phyloP scores from a whole-genome alignment of 2,113 vertebrate species.

The Leptocoma aspasia region DNA sequence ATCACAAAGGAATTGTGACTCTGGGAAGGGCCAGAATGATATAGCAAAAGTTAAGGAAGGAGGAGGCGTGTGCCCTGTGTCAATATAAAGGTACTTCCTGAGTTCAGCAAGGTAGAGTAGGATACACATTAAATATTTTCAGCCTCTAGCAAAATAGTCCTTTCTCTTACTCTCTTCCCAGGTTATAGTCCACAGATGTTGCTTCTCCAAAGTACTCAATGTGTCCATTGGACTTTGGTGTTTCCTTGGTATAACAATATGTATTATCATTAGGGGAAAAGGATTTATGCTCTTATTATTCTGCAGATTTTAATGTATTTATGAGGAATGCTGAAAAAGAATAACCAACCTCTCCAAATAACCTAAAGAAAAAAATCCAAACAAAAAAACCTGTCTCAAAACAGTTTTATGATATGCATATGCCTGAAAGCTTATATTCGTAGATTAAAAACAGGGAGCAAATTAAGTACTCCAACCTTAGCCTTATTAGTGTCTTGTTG shows the following conservation, averaged over 20 bases:
- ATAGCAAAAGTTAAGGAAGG: neutral
- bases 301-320: neutral
- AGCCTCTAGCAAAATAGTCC: neutral
- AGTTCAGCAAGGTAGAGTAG: neutral
- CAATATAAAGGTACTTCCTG: neutral
- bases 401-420: neutral
- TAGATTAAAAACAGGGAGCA: neutral
- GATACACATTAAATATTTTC: neutral
- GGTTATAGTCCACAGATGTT: neutral
- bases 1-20: neutral
- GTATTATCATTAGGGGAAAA: neutral
- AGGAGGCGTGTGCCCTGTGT: neutral
- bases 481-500: neutral
- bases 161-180: neutral
- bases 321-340: neutral
- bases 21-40: neutral
- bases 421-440: neutral
- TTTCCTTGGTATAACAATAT: neutral
- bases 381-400: neutral
- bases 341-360: neutral
- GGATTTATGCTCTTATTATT: neutral
- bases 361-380: neutral
- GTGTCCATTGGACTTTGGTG: neutral
- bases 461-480: neutral
- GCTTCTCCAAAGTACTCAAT: neutral